Evolutionary conservation across 2,113 vertebrate species (phyloP).

Genomic region (Oryctolagus cuniculus): mOryCun1.1 NC_091432.1:166545001-166545500

Average conservation of each 20-base stretch:
- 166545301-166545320: not conserved
- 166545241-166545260: not conserved
- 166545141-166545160: not conserved
- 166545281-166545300: not conserved
- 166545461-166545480: not conserved
- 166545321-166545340: not conserved
- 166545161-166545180: not conserved
- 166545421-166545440: not conserved
- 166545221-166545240: conserved; percentile 29
- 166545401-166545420: rapidly evolving
- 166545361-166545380: not conserved
- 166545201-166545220: not conserved
- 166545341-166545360: conserved; percentile 53
- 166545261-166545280: conserved; percentile 18
- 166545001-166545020: not conserved
- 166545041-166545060: not conserved
- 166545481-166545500: not conserved
- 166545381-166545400: not conserved
- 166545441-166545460: not conserved
- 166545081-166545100: not conserved
- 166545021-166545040: not conserved
- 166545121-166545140: not conserved
- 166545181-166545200: conserved; percentile 5
- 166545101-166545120: not conserved
- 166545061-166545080: not conserved